These are phyloP conservation scores for Drosophila prosaltans DNA, from an alignment of 1,140 invertebrate genomes.

Conservation along the genomic window DNA sequence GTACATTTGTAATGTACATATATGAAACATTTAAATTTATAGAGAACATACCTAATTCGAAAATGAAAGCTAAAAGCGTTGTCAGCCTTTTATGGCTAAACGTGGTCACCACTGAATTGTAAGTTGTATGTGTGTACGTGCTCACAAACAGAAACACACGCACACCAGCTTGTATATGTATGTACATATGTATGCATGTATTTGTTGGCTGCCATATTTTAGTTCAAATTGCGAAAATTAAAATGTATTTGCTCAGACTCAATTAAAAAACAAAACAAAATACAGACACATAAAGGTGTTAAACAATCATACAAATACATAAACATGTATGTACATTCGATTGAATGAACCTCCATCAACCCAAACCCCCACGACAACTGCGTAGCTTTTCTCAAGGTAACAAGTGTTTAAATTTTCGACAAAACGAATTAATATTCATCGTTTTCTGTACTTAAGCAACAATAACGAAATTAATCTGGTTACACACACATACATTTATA, in stretches of 20 bases:
- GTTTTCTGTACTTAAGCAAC: slow-evolving; percentile 55
- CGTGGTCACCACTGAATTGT: slow-evolving; percentile 5
- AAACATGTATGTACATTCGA: slow-evolving; percentile 26
- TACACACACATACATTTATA: slow-evolving; percentile 32
- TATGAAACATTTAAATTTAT: neutral
- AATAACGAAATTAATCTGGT: slow-evolving; percentile 23
- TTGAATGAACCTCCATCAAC: slow-evolving; percentile 79
- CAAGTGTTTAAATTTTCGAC: slow-evolving; percentile 72
- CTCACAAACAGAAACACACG: slow-evolving; percentile 11
- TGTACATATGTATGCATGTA: neutral
- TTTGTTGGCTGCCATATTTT: slow-evolving; percentile 57
- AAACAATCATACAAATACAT: slow-evolving; percentile 17
- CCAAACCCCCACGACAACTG: slow-evolving; percentile 32
- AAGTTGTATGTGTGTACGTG: slow-evolving; percentile 16
- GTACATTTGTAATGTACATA: neutral
- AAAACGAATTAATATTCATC: slow-evolving; percentile 52
- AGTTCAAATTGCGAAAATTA: slow-evolving; percentile 66
- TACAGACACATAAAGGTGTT: slow-evolving; percentile 50
- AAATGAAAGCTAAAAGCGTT: neutral
- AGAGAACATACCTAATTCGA: too few relatives aligned
- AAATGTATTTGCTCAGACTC: slow-evolving; percentile 61
- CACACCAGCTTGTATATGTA: slow-evolving; percentile 3
- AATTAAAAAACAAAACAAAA: slow-evolving; percentile 26
- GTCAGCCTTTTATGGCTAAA: slow-evolving; percentile 2
- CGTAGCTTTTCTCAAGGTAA: slow-evolving; percentile 60